Conservation (phyloP, 2,888 invertebrate species). For the Zhuqinia jingwanae region DNA sequence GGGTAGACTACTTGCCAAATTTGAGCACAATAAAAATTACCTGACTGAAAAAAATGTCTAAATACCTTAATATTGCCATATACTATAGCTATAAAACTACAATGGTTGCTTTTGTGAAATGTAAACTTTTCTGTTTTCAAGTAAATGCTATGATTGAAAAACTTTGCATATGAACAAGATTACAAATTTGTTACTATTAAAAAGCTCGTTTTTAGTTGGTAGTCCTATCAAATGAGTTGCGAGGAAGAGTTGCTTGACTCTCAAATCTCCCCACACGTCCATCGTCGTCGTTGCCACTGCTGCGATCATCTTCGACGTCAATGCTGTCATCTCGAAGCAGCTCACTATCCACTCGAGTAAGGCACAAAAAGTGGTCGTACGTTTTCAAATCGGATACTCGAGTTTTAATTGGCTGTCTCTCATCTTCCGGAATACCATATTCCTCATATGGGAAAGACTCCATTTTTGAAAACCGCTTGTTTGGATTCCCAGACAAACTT, state of each 20-base stretch:
- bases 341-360: conserved; percentile 62
- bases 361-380: conserved; percentile 65
- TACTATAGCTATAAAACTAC: too few species aligned
- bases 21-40: too few species aligned
- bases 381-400: conserved; percentile 61
- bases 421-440: conserved; percentile 63
- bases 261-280: conserved; percentile 51
- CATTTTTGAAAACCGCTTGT: conserved; percentile 64
- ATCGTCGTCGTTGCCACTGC: conserved; percentile 49
- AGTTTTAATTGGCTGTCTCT: conserved; percentile 67
- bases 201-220: neutral
- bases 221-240: conserved; percentile 28
- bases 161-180: too few species aligned
- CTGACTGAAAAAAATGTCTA: too few species aligned
- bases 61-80: too few species aligned
- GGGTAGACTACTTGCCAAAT: too few species aligned
- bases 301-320: conserved; percentile 41
- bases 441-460: conserved; percentile 73
- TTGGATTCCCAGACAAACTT: conserved; percentile 60
- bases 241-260: conserved; percentile 60
- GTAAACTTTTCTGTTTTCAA: too few species aligned
- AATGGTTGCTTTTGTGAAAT: too few species aligned
- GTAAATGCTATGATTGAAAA: too few species aligned
- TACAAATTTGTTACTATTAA: too few species aligned
- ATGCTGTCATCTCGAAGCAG: conserved; percentile 59